Evolutionary conservation across 2,888 invertebrate genomes (phyloP), one percentile per base, ranked within the genome.

Genomic region (Lepidochitona cinerea): DNA sequence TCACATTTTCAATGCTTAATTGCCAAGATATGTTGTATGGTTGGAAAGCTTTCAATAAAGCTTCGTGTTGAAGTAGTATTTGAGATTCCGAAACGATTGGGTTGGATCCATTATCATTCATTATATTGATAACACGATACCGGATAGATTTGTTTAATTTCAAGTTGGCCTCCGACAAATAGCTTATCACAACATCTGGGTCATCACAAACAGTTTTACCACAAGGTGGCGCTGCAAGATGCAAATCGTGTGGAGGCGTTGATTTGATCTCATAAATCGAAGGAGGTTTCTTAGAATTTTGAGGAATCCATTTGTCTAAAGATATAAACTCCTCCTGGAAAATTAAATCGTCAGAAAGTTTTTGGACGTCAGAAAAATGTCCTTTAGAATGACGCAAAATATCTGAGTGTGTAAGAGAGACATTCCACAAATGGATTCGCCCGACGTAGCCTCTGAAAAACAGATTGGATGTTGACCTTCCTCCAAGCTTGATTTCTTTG

Each of bases 201-300:
- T 88, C 84, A 75, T 89, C 89, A 73, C 89, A 89, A 1, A 87
- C 81, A 1, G 88, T 87, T 69, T 83, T 74, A 0, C 88, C 89
- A 71, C 88, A 88, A n/a, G 79, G 77, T n/a, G 88, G 87, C 68
- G 83, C 79, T 53, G 76, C 71, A 18, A 86, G 72, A 14, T 75
- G 70, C 7, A 85, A 54, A 37, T 82, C 76, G 59, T 83, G 77
- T 18, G 71, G 71, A 6, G 71, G 68, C 23, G 78, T 59, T 6
- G 77, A 66, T 1, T 83, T 79, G 70, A 80, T 79, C 12, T 81
- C 82, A 7, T 66, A 36, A 12, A 82, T 73, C 12, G 83, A 49
- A 33, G 81, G 78, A 29, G 67, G 37, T 7, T 37, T 35, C n/a
- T 54, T 65, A 36, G 73, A 73, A 1, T 74, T 64, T 7, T 75